Conservation (phyloP, 2,888 invertebrate genomes). For the Lydus trimaculatus region DNA sequence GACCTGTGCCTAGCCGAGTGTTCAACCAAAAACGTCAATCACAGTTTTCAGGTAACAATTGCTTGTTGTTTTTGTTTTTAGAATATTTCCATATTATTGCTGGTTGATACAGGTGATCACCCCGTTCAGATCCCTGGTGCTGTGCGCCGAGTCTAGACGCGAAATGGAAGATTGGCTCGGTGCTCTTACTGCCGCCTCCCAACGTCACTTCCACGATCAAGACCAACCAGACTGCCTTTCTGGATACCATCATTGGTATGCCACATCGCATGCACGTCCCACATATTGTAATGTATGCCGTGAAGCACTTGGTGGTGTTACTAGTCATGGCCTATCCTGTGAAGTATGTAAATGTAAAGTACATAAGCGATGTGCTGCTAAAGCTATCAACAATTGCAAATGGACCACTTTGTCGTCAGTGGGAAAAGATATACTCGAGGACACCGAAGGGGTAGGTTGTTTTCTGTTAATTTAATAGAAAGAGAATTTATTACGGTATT, state of each 20-base stretch:
- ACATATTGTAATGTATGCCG: conserved; percentile 98
- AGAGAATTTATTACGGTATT: not conserved
- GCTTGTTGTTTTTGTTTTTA: conserved; percentile 3
- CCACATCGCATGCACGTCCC: conserved; percentile 92
- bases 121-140: conserved; percentile 77
- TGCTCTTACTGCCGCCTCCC: conserved; percentile 77
- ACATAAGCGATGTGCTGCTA: conserved; percentile 93
- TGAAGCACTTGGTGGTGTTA: conserved; percentile 91
- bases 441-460: conserved; percentile 83
- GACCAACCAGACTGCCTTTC: conserved; percentile 73
- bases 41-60: conserved; percentile 81
- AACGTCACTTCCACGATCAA: conserved; percentile 63
- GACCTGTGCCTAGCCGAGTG: conserved; percentile 88
- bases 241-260: conserved; percentile 83
- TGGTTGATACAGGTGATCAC: conserved; percentile 70
- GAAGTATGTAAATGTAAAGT: conserved; percentile 98
- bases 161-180: conserved; percentile 95
- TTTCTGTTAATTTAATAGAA: conserved; percentile 53
- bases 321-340: conserved; percentile 94
- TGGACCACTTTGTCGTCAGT: conserved; percentile 97
- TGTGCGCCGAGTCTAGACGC: conserved; percentile 79
- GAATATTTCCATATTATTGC: not conserved
- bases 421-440: conserved; percentile 94
- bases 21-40: conserved; percentile 85
- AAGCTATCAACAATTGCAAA: conserved; percentile 94